Evolutionary conservation across 2,797 vertebrate genomes (phyloP).

Genomic region (Nannoperca australis): DNA sequence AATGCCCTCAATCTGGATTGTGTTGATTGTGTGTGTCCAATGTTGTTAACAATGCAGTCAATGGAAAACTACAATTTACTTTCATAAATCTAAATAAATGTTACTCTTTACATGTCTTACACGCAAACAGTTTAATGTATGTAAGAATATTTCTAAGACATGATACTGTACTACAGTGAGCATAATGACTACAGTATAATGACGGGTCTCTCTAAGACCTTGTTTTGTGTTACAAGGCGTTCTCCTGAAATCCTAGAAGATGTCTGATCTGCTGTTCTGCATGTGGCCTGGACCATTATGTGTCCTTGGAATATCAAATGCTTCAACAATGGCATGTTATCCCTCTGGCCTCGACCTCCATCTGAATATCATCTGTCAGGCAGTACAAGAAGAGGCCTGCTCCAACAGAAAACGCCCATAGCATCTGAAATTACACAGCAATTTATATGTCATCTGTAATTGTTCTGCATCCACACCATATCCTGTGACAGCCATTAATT

Average conservation of each 20-base stretch:
- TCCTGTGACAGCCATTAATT: constrained; percentile 84
- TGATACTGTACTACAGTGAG: constrained; percentile 8
- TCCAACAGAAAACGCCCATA: constrained; percentile 72
- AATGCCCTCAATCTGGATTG: constrained; percentile 34
- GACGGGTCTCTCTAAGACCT: constrained; percentile 39
- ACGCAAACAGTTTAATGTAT: not conserved
- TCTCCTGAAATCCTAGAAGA: constrained; percentile 74
- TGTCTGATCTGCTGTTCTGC: constrained; percentile 72
- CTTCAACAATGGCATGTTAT: constrained; percentile 73
- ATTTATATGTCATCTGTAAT: constrained; percentile 88
- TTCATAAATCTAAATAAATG: constrained; percentile 23
- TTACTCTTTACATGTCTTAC: constrained; percentile 8
- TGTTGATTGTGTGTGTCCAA: constrained; percentile 15
- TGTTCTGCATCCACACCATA: constrained; percentile 73
- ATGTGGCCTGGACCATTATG: constrained; percentile 60
- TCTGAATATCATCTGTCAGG: constrained; percentile 82
- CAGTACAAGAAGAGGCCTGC: constrained; percentile 83
- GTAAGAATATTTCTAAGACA: constrained; percentile 6
- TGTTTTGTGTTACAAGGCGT: constrained; percentile 57
- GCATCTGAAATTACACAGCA: constrained; percentile 87
- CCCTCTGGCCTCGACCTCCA: constrained; percentile 67
- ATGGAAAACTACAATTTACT: constrained; percentile 10
- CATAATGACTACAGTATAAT: constrained; percentile 9
- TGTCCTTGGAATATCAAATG: constrained; percentile 71
- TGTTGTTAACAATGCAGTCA: constrained; percentile 26